Evolutionary conservation across 2,888 invertebrate species (phyloP), one percentile per base, ranked within the genome.

Genomic region (Tethea ocularis): DNA sequence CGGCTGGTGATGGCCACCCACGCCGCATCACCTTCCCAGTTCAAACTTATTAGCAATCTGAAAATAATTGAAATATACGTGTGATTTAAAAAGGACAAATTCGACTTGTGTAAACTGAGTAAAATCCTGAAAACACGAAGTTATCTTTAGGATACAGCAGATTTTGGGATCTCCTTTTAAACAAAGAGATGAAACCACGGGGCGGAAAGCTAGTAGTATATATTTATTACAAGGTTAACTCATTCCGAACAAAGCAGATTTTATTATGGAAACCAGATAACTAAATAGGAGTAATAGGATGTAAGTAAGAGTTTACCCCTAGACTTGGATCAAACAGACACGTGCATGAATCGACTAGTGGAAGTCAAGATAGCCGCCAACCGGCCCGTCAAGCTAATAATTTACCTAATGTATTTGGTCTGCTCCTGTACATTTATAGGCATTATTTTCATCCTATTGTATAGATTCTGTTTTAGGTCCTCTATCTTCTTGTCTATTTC

Each of bases 391-490:
- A 52, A 38, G 94, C 57, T 95, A 94, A 77, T 67, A 26, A 33
- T 13, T 13, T 96, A 94, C 94, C 98, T 96, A 69, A 99, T 98
- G 61, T 99, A 95, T 83, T 98, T 97, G 76, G 98, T 99, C 83
- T 99, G 99, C 75, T 99, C 98, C 69, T 99, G 99, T 26, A 99
- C 95, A 68, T 97, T 96, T 46, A 97, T 96, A 0, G 99, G 99
- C 95, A 98, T 97, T 60, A 97, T 97, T 68, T 97, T 95, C 66
- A 99, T 95, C 84, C 97, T 97, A 22, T 95, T 95, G 72, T 96
- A 95, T 57, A 99, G 87, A 79, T 97, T 96, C 58, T 96, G 95
- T 76, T 97, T 95, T 59, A 99, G 95, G 61, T 95, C 95, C 57
- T 95, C 94, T 64, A 99, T 97, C 77, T 97, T 96, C 67, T 95